Base-by-base conservation (phyloP, 2,113 vertebrate genomes). In the Hymenochirus boettgeri region DNA sequence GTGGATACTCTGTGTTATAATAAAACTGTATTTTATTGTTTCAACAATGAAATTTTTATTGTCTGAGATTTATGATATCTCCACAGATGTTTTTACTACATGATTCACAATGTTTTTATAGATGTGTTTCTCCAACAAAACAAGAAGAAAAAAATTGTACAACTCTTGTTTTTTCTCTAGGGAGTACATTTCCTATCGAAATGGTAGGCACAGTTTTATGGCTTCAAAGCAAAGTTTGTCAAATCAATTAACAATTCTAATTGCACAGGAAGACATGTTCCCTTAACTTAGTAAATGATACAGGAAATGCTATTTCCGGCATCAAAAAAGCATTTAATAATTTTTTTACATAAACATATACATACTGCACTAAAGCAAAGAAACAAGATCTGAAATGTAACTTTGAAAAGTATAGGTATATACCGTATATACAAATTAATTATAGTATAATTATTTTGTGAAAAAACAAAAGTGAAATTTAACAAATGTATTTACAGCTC, bases 231-330 rank as follows among this genome's bases (percentile, higher is more conserved):
- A 89, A 89, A 89, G 89, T 92, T 96, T 96, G 94, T 92, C 87
- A 91, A 92, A 96, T 94, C 94, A 97, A 95, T 97, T 96, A 98
- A 96, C 94, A 96, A 95, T 97, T 95, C 91, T 95, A 98, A 99
- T 97, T 96, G 93, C 94, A 89, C 90, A 87, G 91, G 92, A 94
- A 90, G 91, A 89, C 89, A 95, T 92, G 90, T 91, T 96, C 93
- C 91, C 92, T 94, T 89, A 89, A 88, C 87, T 90, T 90, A 87
- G 92, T 90, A 93, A 97, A 96, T 91, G 94, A 92, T 90, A 89
- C 92, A 93, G 92, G 92, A 96, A 95, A 83, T 89, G 93, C 94
- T 83, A 82, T 85, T 76, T 88, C 81, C 80, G 73, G n/a, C n/a
- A n/a, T n/a, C n/a, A n/a, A n/a, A n/a, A n/a, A n/a, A n/a, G n/a